Conservation (phyloP, 2,888 invertebrate genomes). For the Papilio gigon region DNA sequence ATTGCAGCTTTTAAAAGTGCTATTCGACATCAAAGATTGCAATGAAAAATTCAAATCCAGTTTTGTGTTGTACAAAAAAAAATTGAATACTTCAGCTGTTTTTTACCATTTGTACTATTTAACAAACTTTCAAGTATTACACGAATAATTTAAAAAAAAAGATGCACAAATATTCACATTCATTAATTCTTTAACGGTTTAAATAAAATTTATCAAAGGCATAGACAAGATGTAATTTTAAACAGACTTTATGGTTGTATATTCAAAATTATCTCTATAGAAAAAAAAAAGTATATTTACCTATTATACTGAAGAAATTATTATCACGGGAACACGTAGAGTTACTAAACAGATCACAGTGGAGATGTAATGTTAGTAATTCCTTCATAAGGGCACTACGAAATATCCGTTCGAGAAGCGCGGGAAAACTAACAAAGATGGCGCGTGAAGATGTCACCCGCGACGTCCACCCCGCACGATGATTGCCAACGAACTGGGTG, state of each 20-base stretch:
- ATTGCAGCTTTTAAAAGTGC: not conserved
- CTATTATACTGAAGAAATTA: slow-evolving; percentile 74
- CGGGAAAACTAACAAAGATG: slow-evolving; percentile 51
- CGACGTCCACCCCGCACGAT: slow-evolving; percentile 60
- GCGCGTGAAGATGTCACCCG: slow-evolving; percentile 54
- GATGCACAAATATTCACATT: no score
- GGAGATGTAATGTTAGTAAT: slow-evolving; percentile 58
- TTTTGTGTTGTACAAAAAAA: no score
- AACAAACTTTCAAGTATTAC: no score
- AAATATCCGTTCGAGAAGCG: slow-evolving; percentile 51
- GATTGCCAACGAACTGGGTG: slow-evolving; percentile 69
- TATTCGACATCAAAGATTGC: not conserved
- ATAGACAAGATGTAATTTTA: not conserved
- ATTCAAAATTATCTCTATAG: not conserved
- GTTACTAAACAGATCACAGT: slow-evolving; percentile 59
- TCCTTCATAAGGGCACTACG: slow-evolving; percentile 74
- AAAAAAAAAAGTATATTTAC: slow-evolving; percentile 49
- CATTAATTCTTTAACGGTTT: not conserved
- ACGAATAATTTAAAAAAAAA: no score
- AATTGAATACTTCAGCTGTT: no score
- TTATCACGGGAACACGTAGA: slow-evolving; percentile 67
- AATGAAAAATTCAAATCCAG: not conserved
- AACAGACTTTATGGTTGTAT: not conserved
- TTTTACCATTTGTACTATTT: not conserved
- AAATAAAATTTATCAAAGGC: not conserved